Percentiles rank a stretch among this genome's conserved stretches.
These are phyloP conservation scores for Cyclina sinensis DNA, from an alignment of 1,140 invertebrate genomes.

Conservation along the genomic window DNA sequence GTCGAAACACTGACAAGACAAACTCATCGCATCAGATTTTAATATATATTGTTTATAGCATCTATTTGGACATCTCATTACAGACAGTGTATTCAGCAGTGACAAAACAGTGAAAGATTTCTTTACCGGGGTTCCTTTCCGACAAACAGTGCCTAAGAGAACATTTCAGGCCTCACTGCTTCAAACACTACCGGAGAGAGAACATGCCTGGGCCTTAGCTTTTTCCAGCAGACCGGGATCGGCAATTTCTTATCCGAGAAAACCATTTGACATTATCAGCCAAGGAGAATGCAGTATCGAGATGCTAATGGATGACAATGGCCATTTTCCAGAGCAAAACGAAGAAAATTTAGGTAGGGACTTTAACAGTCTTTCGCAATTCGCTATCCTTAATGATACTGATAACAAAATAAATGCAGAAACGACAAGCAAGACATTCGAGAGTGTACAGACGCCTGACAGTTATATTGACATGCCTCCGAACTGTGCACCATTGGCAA, in stretches of 20 bases:
- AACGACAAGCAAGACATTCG: background rate
- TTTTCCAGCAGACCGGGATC: background rate
- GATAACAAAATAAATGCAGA: background rate
- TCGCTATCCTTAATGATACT: background rate
- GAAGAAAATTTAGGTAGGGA: background rate
- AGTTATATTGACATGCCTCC: background rate
- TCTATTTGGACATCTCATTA: too few species aligned
- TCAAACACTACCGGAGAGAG: background rate
- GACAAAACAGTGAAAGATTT: background rate
- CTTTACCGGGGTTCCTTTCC: background rate
- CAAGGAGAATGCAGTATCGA: background rate
- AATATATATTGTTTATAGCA: too few species aligned
- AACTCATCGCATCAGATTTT: too few species aligned
- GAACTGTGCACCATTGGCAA: background rate
- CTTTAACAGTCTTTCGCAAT: background rate
- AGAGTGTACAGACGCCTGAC: background rate
- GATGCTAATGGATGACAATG: background rate
- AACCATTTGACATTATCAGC: background rate
- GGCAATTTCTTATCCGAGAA: background rate
- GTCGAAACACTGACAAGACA: too few species aligned
- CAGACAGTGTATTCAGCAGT: slow-evolving; percentile 1
- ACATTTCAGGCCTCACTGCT: background rate
- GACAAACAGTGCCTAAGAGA: background rate
- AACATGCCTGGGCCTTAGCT: background rate
- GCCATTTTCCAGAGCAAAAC: background rate